Conservation (phyloP, 2,113 vertebrate species). For the Hymenochirus boettgeri region DNA sequence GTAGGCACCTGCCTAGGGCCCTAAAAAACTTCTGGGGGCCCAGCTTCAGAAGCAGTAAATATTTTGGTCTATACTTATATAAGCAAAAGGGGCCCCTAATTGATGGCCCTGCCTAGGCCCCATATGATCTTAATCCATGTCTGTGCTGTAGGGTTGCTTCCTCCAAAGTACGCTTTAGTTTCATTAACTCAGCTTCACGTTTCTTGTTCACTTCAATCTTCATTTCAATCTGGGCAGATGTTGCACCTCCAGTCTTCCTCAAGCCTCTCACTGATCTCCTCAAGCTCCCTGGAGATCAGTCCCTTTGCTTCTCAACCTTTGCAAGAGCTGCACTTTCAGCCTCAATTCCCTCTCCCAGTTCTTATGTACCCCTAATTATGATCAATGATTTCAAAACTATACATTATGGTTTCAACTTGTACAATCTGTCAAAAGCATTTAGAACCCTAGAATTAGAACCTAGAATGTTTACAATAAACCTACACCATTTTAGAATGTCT, state of each 20-base stretch:
- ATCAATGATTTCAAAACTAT: no score
- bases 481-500: no score
- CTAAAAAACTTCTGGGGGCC: conserved; percentile 76
- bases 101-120: no score
- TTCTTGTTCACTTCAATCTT: conserved; percentile 87
- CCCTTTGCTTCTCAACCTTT: conserved; percentile 80
- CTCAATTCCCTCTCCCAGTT: conserved; percentile 82
- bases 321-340: conserved; percentile 73
- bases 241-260: conserved; percentile 84
- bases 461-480: no score
- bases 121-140: no score
- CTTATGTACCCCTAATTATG: no score
- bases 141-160: conserved; percentile 64
- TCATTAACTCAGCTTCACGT: conserved; percentile 70
- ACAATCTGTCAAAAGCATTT: no score
- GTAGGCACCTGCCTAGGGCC: conserved; percentile 76
- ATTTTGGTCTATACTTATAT: no score
- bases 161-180: conserved; percentile 62
- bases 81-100: conserved; percentile 78
- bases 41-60: no score
- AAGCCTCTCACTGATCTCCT: conserved; percentile 82
- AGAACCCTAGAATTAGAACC: no score
- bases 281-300: conserved; percentile 80
- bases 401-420: no score
- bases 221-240: conserved; percentile 76